phyloP scores from a whole-genome alignment of 2,113 vertebrate species.

The Macquaria ambigua region DNA sequence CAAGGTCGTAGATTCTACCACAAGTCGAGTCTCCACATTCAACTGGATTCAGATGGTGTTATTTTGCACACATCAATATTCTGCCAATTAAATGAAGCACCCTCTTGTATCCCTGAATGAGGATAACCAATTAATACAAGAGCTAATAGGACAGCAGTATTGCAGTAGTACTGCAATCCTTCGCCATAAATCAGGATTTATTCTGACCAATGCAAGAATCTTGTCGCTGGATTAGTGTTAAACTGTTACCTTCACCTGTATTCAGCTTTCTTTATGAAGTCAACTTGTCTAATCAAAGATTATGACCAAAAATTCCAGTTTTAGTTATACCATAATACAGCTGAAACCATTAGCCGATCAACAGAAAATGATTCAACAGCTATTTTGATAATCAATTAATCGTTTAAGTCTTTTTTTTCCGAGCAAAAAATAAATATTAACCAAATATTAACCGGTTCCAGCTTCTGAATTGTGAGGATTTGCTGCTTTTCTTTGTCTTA shows the following conservation, averaged over 20 bases:
- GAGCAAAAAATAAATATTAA: too few relatives aligned
- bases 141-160: neutral
- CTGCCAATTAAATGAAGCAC: slow-evolving; percentile 8
- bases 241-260: neutral
- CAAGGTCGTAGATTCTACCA: neutral
- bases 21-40: neutral
- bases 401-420: too few relatives aligned
- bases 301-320: neutral
- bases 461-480: neutral
- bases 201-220: neutral
- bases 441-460: neutral
- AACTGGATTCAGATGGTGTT: neutral
- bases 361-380: too few relatives aligned
- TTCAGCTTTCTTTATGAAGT: too few relatives aligned
- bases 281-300: too few relatives aligned
- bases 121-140: slow-evolving; percentile 5
- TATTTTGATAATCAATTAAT: too few relatives aligned
- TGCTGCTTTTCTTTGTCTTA: neutral
- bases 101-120: neutral
- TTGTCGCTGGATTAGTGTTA: too few relatives aligned
- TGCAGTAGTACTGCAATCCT: neutral
- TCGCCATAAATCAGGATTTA: neutral
- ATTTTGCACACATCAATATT: neutral
- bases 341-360: too few relatives aligned
- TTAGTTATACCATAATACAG: too few relatives aligned